A percentile compares a stretch with the other conserved stretches of the same genome.
These are phyloP conservation scores for Microplitis deprimator DNA, from an alignment of 2,888 invertebrate species.

Conservation along the genomic window DNA sequence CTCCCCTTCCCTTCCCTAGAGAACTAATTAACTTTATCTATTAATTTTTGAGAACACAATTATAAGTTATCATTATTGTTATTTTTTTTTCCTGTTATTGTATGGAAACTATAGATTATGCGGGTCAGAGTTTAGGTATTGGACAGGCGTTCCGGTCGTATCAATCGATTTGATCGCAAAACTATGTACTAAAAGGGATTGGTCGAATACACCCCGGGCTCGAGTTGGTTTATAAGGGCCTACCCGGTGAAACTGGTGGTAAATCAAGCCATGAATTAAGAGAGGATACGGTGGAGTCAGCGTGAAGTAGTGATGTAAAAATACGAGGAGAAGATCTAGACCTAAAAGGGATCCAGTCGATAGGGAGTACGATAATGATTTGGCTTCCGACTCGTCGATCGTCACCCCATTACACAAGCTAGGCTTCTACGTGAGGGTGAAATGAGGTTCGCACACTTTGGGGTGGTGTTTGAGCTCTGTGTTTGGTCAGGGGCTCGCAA, in stretches of 20 bases:
- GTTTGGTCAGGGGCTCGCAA: constrained; percentile 32
- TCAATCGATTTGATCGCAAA: constrained; percentile 57
- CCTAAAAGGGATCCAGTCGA: constrained; percentile 32
- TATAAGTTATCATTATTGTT: background rate
- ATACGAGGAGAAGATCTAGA: constrained; percentile 34
- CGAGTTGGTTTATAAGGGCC: constrained; percentile 48
- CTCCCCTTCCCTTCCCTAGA: background rate
- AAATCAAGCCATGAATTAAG: constrained; percentile 53
- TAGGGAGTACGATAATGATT: constrained; percentile 48
- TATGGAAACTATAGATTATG: background rate
- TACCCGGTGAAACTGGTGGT: constrained; percentile 43
- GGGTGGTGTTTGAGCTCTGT: constrained; percentile 39
- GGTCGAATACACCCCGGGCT: constrained; percentile 54
- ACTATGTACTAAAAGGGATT: constrained; percentile 56
- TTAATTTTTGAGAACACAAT: constrained; percentile 42
- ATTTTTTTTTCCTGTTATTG: background rate
- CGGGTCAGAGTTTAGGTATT: constrained; percentile 27
- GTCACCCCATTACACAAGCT: constrained; percentile 63
- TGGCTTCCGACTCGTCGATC: constrained; percentile 58
- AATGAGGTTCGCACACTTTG: constrained; percentile 42
- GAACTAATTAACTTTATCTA: constrained; percentile 28
- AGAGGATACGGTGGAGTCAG: constrained; percentile 40
- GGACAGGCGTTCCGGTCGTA: constrained; percentile 44
- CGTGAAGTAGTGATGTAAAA: constrained; percentile 38
- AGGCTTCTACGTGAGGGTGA: constrained; percentile 44